phyloP scores from a whole-genome alignment of 2,888 invertebrate genomes.

The Aphodius granarius region DNA sequence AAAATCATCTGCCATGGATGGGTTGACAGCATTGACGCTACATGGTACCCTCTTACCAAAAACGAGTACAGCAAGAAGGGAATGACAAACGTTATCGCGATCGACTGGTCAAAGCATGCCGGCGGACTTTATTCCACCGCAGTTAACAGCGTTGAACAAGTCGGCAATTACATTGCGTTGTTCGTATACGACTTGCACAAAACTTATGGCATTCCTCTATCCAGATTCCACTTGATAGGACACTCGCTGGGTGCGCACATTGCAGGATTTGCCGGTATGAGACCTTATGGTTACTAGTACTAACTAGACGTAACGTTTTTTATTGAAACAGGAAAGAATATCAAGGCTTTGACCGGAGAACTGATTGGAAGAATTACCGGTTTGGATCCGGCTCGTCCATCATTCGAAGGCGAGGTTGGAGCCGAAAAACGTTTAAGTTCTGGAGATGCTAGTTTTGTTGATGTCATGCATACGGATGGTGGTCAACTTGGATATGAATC shows the following conservation, averaged over 20 bases:
- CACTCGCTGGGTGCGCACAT: slow-evolving; percentile 25
- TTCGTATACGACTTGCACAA: slow-evolving; percentile 15
- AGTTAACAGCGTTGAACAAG: neutral
- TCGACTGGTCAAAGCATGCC: slow-evolving; percentile 22
- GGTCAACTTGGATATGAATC: slow-evolving; percentile 62
- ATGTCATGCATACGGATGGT: slow-evolving; percentile 69
- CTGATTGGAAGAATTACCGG: slow-evolving; percentile 29
- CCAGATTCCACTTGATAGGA: slow-evolving; percentile 18
- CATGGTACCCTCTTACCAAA: slow-evolving; percentile 16
- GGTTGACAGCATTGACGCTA: slow-evolving; percentile 3
- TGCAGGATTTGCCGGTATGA: slow-evolving; percentile 25
- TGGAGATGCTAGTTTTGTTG: slow-evolving; percentile 69
- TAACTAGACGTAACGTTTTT: neutral
- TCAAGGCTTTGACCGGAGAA: slow-evolving; percentile 6
- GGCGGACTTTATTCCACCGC: slow-evolving; percentile 10
- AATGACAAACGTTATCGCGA: slow-evolving; percentile 18
- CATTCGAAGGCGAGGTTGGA: slow-evolving; percentile 53
- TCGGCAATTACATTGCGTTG: slow-evolving; percentile 15
- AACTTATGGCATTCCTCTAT: slow-evolving; percentile 9
- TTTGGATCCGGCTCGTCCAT: slow-evolving; percentile 66
- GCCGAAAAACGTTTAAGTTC: slow-evolving; percentile 58
- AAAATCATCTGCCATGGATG: slow-evolving; percentile 22
- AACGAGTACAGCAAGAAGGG: slow-evolving; percentile 16
- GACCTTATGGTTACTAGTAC: neutral
- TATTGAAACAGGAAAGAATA: slow-evolving; percentile 9